Conservation (phyloP, 2,113 vertebrate species). For the Xenopus laevis region DNA sequence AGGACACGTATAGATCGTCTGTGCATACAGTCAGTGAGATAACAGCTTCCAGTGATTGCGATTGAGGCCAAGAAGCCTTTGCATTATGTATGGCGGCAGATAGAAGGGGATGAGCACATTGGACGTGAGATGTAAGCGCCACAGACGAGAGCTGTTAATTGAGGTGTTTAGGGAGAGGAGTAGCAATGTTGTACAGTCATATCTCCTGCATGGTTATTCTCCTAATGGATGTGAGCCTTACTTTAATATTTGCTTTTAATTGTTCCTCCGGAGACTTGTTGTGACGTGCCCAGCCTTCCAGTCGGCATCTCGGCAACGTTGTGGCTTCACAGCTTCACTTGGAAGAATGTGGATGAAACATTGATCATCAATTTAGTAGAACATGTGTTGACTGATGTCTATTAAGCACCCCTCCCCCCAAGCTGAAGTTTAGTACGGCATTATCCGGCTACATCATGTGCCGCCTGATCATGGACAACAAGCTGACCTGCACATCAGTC, state of each 20-base stretch:
- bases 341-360: too few relatives aligned
- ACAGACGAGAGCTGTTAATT: slow-evolving; percentile 59
- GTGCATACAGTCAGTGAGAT: background rate
- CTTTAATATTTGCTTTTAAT: slow-evolving; percentile 55
- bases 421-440: too few relatives aligned
- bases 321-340: background rate
- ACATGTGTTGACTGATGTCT: too few relatives aligned
- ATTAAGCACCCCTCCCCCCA: too few relatives aligned
- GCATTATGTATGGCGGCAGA: slow-evolving; percentile 55
- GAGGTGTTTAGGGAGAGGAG: slow-evolving; percentile 57
- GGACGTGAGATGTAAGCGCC: slow-evolving; percentile 43
- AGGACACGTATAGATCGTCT: too few relatives aligned
- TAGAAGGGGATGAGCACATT: slow-evolving; percentile 40
- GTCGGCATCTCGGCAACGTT: slow-evolving; percentile 50
- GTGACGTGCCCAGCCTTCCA: slow-evolving; percentile 42
- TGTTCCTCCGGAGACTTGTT: slow-evolving; percentile 58
- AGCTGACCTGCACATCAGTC: too few relatives aligned
- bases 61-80: slow-evolving; percentile 14
- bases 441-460: too few relatives aligned
- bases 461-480: too few relatives aligned
- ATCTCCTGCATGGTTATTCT: slow-evolving; percentile 54
- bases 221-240: slow-evolving; percentile 34
- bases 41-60: background rate
- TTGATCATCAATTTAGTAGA: too few relatives aligned
- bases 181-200: slow-evolving; percentile 52